Evolutionary conservation across 2,113 vertebrate species (phyloP).

Genomic region (Callipepla californica): DNA sequence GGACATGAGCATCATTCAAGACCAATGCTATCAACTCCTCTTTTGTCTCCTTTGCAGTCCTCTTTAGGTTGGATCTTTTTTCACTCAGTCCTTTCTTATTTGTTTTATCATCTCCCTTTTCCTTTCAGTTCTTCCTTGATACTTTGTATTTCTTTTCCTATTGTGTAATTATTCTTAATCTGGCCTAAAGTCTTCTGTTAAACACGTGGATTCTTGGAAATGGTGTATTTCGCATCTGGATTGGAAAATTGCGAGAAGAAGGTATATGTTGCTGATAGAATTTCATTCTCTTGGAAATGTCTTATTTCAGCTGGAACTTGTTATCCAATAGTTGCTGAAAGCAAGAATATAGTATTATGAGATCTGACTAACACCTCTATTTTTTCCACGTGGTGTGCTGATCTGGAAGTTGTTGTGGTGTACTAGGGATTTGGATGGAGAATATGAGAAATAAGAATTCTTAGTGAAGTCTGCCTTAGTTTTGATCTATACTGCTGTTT

Average conservation of each 20-base stretch:
- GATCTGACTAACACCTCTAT: constrained; percentile 24
- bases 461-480: not conserved
- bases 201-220: constrained; percentile 18
- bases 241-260: constrained; percentile 8
- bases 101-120: not conserved
- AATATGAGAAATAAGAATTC: not conserved
- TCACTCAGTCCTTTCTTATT: not conserved
- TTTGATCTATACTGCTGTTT: not conserved
- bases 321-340: constrained; percentile 44
- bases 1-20: not conserved
- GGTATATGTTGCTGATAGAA: constrained; percentile 26
- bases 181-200: not conserved
- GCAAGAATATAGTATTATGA: not conserved
- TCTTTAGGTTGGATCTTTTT: constrained; percentile 14
- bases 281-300: constrained; percentile 38
- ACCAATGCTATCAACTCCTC: not conserved
- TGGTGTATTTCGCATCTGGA: constrained; percentile 30
- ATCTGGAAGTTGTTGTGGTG: constrained; percentile 30
- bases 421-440: constrained; percentile 2
- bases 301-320: constrained; percentile 67
- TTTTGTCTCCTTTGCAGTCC: not conserved
- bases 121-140: not conserved
- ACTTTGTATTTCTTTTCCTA: not conserved
- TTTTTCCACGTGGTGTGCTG: constrained; percentile 39
- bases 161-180: not conserved